Conservation (phyloP, 2,888 invertebrate genomes). For the Andrena camellia region DNA sequence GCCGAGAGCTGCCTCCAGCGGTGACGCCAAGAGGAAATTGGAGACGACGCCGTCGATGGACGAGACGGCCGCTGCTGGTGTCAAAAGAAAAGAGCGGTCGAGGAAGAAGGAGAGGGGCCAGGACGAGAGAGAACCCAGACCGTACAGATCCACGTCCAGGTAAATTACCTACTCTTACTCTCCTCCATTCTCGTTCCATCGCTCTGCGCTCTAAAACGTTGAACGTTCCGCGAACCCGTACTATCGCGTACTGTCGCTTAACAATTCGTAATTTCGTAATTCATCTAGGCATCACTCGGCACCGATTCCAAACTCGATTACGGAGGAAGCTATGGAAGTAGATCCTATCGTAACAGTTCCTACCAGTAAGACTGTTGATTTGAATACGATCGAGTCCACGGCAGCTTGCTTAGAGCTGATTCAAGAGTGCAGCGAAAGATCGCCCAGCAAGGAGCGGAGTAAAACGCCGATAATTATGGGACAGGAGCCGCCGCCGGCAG, state of each 20-base stretch:
- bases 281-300: constrained; percentile 79
- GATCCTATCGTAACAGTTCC: constrained; percentile 71
- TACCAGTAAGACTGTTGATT: constrained; percentile 70
- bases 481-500: constrained; percentile 9
- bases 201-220: too few relatives aligned
- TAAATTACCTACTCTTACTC: constrained; percentile 41
- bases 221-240: background rate
- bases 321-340: constrained; percentile 81
- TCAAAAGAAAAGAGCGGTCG: constrained; percentile 88
- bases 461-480: constrained; percentile 80
- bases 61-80: constrained; percentile 82
- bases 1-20: constrained; percentile 79
- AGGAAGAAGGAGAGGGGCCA: constrained; percentile 76
- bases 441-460: constrained; percentile 81
- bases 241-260: background rate
- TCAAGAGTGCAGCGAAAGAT: constrained; percentile 84
- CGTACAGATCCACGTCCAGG: constrained; percentile 78
- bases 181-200: too few relatives aligned
- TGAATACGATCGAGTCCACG: constrained; percentile 75
- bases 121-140: constrained; percentile 77
- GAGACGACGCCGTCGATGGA: constrained; percentile 92
- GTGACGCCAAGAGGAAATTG: constrained; percentile 91
- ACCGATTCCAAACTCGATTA: constrained; percentile 79
- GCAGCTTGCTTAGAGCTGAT: constrained; percentile 85
- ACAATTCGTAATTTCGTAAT: background rate